Conservation (phyloP, 2,113 vertebrate genomes). For the Anseranas semipalmata region DNA sequence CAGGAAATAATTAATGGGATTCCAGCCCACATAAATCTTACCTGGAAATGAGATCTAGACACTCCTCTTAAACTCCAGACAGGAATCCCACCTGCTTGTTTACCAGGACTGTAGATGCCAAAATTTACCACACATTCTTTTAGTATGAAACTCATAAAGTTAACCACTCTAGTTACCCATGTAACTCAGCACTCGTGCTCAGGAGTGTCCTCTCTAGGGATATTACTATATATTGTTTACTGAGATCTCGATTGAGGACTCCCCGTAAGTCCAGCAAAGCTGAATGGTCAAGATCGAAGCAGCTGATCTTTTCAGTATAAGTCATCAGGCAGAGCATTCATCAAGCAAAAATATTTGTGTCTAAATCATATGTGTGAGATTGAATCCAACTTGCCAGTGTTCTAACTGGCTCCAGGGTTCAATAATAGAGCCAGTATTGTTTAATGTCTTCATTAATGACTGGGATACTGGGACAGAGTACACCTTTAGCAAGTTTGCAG, state of each 20-base stretch:
- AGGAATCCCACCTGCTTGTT: conserved; percentile 24
- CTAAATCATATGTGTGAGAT: neutral
- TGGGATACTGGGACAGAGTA: neutral
- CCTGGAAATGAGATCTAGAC: conserved; percentile 21
- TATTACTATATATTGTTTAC: neutral
- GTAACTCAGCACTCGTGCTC: neutral
- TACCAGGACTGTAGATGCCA: conserved; percentile 28
- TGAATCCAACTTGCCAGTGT: neutral
- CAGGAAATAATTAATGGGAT: neutral
- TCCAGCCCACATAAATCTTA: neutral
- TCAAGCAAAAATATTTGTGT: neutral
- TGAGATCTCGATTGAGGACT: neutral
- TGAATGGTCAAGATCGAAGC: neutral
- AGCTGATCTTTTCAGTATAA: neutral
- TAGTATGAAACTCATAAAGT: neutral
- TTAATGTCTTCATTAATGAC: neutral
- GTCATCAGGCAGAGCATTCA: neutral
- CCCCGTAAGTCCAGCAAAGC: neutral
- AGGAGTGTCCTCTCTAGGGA: neutral
- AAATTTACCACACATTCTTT: neutral
- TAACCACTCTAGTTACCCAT: neutral
- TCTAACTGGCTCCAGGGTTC: neutral
- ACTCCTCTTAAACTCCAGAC: neutral
- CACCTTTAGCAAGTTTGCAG: neutral
- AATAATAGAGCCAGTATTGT: neutral